Evolutionary conservation across 2,113 vertebrate species (phyloP).

Genomic region (Ageneiosus marmoratus): DNA sequence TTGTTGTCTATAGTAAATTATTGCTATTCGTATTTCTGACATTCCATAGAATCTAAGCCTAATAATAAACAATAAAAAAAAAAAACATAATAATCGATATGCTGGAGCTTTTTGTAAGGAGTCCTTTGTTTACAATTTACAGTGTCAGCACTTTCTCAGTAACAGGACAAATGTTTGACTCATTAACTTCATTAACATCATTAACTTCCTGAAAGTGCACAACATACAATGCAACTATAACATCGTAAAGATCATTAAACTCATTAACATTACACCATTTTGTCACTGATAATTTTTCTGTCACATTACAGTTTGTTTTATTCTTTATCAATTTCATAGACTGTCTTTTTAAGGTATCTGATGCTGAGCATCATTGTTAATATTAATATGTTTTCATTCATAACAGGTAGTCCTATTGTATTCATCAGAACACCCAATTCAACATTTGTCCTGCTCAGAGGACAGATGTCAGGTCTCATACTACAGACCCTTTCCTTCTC

Average conservation of each 20-base stretch:
- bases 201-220: background rate
- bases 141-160: background rate
- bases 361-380: background rate
- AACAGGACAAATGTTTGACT: too few relatives aligned
- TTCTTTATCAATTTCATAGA: background rate
- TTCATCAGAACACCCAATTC: slow-evolving; percentile 28
- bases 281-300: background rate
- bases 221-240: too few relatives aligned
- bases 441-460: slow-evolving; percentile 6
- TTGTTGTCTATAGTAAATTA: background rate
- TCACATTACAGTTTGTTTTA: background rate
- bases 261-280: background rate
- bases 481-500: slow-evolving; percentile 3
- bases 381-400: slow-evolving; percentile 11
- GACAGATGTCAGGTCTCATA: slow-evolving; percentile 17
- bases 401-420: slow-evolving; percentile 35
- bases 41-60: background rate
- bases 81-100: background rate
- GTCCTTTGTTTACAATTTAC: background rate
- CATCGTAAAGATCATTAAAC: too few relatives aligned
- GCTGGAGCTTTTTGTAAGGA: background rate
- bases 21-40: too few relatives aligned
- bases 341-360: background rate
- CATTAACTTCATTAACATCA: too few relatives aligned
- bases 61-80: background rate